These are phyloP conservation scores for Pristis pectinata DNA, from an alignment of 2,797 vertebrate species.

Conservation along the genomic window DNA sequence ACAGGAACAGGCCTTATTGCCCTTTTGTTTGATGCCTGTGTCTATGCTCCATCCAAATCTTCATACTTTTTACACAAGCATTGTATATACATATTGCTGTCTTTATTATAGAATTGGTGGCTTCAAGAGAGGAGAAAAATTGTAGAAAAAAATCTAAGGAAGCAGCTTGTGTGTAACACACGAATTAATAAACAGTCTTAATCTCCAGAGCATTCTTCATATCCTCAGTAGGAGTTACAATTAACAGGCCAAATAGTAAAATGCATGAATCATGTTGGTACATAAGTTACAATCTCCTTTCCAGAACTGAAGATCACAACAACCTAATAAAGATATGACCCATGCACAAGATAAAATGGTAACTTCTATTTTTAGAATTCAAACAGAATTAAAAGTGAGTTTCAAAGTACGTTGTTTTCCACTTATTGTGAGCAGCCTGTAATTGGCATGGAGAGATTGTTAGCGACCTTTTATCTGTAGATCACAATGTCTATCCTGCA, in stretches of 20 bases:
- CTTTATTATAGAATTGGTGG: no score
- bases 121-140: neutral
- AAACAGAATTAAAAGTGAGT: neutral
- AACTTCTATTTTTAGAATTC: constrained; percentile 17
- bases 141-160: neutral
- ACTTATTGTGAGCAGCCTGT: neutral
- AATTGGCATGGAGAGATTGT: constrained; percentile 11
- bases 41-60: neutral
- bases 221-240: neutral
- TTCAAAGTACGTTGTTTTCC: constrained; percentile 7
- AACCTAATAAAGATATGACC: neutral
- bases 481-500: constrained; percentile 25
- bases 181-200: neutral
- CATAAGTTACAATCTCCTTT: neutral
- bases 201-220: neutral
- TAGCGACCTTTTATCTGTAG: constrained; percentile 7
- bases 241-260: neutral
- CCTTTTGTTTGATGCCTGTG: neutral
- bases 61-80: neutral
- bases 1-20: neutral
- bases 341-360: neutral
- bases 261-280: neutral
- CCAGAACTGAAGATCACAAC: neutral
- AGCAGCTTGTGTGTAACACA: neutral
- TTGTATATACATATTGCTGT: neutral